Base-by-base conservation (phyloP, 2,888 invertebrate species). In the Ophonus ardosiacus region DNA sequence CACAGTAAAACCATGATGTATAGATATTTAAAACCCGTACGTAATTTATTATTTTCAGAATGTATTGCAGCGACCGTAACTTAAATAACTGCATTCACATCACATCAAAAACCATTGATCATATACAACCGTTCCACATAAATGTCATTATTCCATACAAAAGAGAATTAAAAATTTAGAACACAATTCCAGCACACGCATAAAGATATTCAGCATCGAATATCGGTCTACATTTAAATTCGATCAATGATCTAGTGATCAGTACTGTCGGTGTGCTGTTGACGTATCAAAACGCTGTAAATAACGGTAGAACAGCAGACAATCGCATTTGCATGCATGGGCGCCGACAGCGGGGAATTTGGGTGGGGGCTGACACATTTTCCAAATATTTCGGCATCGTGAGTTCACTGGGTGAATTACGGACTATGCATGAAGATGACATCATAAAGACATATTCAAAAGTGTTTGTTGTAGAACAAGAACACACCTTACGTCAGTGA, bases 281-380 rank as follows among this genome's bases (percentile, higher is more conserved):
- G 71, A 74, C 71, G 43, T 43, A 74, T 40, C 43, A 43, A 74
- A 74, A 43, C n/a, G 71, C 71, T 43, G 71, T 74, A 74, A 74
- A 74, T 74, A 74, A 74, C 71, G 71, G 71, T 74, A 74, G 43
- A 74, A 74, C 71, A 74, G 43, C 71, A 18, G 71, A 74, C 71
- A 74, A 74, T 74, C 43, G 43, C 71, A 74, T 74, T 74, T 43
- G 43, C 51, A 74, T 74, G 71, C 71, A 74, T 40, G 43, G 71
- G 18, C 43, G 17, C 21, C 18, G 43, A 13, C 18, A 43, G 10
- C 43, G 21, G 43, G 43, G 18, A 43, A 43, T 40, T 10, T 18
- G 17, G 43, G 40, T 40, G 71, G 71, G 51, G 43, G 43, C 63
- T 74, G 71, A 74, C 71, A 74, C 43, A 74, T 74, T 74, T 68